These are phyloP conservation scores for Spodoptera frugiperda DNA, from an alignment of 1,140 invertebrate genomes.

Conservation along the genomic window DNA sequence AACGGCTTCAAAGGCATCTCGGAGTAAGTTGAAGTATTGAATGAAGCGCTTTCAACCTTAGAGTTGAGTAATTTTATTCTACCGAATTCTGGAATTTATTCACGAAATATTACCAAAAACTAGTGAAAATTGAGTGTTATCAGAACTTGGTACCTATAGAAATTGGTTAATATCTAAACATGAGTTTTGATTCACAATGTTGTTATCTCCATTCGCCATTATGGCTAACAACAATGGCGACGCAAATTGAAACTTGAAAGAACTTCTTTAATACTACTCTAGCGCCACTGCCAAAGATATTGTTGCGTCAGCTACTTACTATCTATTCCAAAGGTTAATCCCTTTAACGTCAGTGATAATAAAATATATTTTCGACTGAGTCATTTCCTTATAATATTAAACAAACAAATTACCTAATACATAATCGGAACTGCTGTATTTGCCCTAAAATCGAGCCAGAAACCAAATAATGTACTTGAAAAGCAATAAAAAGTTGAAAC, in stretches of 20 bases:
- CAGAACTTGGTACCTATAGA: neutral
- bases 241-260: too few relatives aligned
- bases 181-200: too few relatives aligned
- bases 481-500: conserved; percentile 36
- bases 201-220: too few relatives aligned
- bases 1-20: conserved; percentile 37
- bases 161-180: too few relatives aligned
- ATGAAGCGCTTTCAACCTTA: conserved; percentile 34
- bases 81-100: conserved; percentile 27
- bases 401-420: neutral
- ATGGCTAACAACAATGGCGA: too few relatives aligned
- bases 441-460: neutral
- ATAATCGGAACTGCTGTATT: neutral
- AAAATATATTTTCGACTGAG: neutral
- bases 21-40: conserved; percentile 31
- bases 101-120: neutral
- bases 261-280: too few relatives aligned
- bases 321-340: conserved; percentile 27
- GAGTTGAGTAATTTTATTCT: conserved; percentile 23
- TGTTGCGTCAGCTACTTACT: neutral
- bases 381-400: neutral
- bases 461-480: conserved; percentile 6
- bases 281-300: neutral
- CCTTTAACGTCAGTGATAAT: conserved; percentile 9
- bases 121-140: neutral